These are phyloP conservation scores for Meliscaeva auricollis DNA, from an alignment of 2,888 invertebrate genomes.

Conservation along the genomic window DNA sequence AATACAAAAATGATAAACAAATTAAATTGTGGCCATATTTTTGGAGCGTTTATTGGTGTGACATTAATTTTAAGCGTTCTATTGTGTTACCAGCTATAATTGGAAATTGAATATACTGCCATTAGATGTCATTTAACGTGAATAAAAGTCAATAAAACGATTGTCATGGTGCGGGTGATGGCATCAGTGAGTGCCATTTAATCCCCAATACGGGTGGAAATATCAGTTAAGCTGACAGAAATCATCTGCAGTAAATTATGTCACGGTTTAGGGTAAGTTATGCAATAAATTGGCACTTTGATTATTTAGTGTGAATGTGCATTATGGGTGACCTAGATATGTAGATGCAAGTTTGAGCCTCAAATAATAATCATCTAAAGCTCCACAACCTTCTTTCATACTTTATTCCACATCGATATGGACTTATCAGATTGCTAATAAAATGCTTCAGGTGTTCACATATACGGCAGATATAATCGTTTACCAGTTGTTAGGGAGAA, in stretches of 20 bases:
- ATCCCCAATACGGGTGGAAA: background rate
- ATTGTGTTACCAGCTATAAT: constrained; percentile 37
- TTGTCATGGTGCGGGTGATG: background rate
- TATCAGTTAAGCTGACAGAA: background rate
- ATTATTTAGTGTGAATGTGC: background rate
- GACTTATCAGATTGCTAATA: too few species aligned
- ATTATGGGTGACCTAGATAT: too few species aligned
- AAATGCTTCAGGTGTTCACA: too few species aligned
- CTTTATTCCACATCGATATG: too few species aligned
- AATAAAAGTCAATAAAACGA: constrained; percentile 54
- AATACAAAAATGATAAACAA: background rate
- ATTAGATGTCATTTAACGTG: constrained; percentile 46
- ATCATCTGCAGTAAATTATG: background rate
- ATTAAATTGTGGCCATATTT: constrained; percentile 32
- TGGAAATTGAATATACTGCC: constrained; percentile 47
- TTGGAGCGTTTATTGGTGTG: constrained; percentile 39
- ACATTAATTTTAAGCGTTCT: constrained; percentile 25
- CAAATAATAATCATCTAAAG: too few species aligned
- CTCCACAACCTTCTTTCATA: too few species aligned
- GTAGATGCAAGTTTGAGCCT: too few species aligned
- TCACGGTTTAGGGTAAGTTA: background rate
- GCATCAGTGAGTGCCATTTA: background rate
- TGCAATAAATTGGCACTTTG: background rate
- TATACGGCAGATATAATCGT: too few species aligned
- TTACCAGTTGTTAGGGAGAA: too few species aligned